These are phyloP conservation scores for Lycaon pictus DNA, from an alignment of 2,113 vertebrate species.

Conservation along the genomic window DNA sequence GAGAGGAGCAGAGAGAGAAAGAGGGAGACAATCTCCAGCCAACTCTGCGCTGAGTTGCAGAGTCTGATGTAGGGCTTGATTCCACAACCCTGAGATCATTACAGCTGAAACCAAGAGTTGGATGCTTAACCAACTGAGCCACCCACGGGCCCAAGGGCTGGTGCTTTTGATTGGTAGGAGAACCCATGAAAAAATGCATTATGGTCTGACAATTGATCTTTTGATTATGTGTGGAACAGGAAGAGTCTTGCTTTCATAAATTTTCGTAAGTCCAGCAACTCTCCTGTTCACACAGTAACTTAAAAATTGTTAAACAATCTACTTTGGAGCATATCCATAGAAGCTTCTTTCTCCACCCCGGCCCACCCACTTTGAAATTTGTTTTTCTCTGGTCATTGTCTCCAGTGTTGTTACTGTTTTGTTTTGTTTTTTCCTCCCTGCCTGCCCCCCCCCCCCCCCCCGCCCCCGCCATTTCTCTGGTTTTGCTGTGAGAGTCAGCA, in stretches of 20 bases:
- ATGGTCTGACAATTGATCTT: not conserved
- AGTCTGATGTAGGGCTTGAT: not conserved
- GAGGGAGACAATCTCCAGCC: not conserved
- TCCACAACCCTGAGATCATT: not conserved
- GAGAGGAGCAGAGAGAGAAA: not conserved
- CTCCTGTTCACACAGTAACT: not conserved
- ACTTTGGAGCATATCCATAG: not conserved
- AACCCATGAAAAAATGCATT: not conserved
- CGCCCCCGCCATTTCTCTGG: not conserved
- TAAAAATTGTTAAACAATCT: not conserved
- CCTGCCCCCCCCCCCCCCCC: no score
- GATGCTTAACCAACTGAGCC: not conserved
- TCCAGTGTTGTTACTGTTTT: not conserved
- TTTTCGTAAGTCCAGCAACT: not conserved
- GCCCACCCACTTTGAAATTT: not conserved
- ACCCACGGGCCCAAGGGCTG: not conserved
- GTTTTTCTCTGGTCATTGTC: not conserved
- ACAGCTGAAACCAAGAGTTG: not conserved
- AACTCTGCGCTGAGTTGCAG: not conserved
- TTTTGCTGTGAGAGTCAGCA: not conserved
- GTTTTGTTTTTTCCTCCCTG: not conserved
- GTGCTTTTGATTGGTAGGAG: not conserved
- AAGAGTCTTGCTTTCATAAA: not conserved
- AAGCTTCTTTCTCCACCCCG: not conserved
- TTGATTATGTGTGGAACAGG: not conserved